phyloP scores from a whole-genome alignment of 2,797 vertebrate genomes.

The Pteropus rufus region DNA sequence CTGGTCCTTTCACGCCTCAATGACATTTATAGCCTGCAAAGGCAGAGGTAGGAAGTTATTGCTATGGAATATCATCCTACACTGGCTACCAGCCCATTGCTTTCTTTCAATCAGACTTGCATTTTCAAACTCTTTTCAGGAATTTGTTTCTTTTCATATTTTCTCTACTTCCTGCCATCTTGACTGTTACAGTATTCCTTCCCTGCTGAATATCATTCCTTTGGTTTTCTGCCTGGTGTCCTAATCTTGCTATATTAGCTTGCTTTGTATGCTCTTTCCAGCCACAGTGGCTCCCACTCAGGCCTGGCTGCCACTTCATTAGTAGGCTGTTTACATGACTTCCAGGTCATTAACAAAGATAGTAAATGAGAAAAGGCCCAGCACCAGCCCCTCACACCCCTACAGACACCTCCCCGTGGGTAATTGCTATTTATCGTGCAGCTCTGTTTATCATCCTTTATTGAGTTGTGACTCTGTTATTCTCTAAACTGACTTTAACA shows the following conservation, averaged over 20 bases:
- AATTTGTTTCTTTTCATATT: neutral
- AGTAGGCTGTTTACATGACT: constrained; percentile 43
- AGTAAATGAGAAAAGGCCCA: neutral
- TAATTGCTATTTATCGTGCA: constrained; percentile 7
- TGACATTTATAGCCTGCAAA: neutral
- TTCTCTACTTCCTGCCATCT: neutral
- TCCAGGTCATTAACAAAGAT: constrained; percentile 30
- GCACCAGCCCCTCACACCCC: neutral
- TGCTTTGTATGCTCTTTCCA: neutral
- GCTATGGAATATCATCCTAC: neutral
- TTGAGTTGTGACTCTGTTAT: constrained; percentile 5
- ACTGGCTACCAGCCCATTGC: neutral
- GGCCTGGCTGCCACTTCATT: constrained; percentile 41
- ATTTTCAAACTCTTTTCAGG: neutral
- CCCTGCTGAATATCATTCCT: constrained; percentile 17
- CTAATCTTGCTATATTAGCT: constrained; percentile 28
- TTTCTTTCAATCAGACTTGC: neutral
- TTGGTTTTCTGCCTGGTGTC: constrained; percentile 7
- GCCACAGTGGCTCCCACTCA: neutral
- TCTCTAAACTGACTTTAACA: constrained; percentile 35
- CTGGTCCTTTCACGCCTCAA: neutral
- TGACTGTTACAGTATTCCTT: neutral
- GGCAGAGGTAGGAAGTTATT: neutral
- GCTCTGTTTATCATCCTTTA: constrained; percentile 16
- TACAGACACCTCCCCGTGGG: neutral